Base-by-base conservation (phyloP, 2,113 vertebrate genomes). In the Mesembrinibis cayennensis region DNA sequence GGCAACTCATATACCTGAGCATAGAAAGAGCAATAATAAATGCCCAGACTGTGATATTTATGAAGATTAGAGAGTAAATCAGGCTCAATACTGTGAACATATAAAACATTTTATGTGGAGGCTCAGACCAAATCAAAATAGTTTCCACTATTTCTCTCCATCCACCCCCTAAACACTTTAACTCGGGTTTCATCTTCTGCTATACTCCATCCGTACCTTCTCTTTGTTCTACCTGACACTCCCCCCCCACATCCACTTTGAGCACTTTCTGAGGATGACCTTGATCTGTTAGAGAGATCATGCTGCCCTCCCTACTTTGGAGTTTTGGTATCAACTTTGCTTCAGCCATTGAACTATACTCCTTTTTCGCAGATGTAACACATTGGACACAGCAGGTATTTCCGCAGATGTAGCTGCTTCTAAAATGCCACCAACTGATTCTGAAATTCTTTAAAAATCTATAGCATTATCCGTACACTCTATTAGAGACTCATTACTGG, bases 171-270 rank as follows among this genome's bases (percentile, higher is more conserved):
- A 1, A 94, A 38, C 56, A 5, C 44, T 77, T 77, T 0, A 23
- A 14, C 25, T 45, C 4, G 1, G 45, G 53, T 18, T 72, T 69
- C 53, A n/a, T 7, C 77, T 36, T 23, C 72, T 56, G 56, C 72
- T 42, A 1, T 5, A 0, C 59, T 36, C 36, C 17, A 0, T 4
- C 74, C 22, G 53, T 4, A 23, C 42, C 49, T 10, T 22, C 47
- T 12, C 87, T 55, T 65, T 72, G 66, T 38, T 76, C 61, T 49
- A 4, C 1, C 62, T 20, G 67, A 16, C 53, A 5, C 27, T 44
- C 61, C n/a, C 32, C 44, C 16, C 1, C 15, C 66, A 30, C 55
- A 6, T 29, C 52, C 77, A 11, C 72, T 53, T 26, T 7, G 20
- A 82, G 72, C 71, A 3, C 72, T 53, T 34, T 2, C 77, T 3